These are phyloP conservation scores for Penaeus monodon DNA, from an alignment of 2,888 invertebrate species.

Conservation along the genomic window DNA sequence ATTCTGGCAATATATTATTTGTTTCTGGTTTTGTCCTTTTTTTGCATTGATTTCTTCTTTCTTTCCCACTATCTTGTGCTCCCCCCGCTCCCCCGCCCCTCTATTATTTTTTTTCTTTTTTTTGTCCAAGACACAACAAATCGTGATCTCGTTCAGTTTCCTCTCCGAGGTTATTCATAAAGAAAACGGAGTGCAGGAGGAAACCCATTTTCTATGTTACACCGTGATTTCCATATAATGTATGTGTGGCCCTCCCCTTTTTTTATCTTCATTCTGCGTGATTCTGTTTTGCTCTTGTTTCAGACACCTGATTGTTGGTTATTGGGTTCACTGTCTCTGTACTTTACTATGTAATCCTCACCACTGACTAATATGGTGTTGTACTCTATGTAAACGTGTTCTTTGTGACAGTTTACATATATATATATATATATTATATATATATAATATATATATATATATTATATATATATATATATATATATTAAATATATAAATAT, in stretches of 20 bases:
- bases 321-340: too few relatives aligned
- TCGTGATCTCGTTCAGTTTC: constrained; percentile 13
- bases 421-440: constrained; percentile 18
- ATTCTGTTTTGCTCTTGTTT: neutral
- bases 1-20: neutral
- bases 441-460: constrained; percentile 15
- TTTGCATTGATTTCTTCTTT: constrained; percentile 3
- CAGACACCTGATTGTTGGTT: too few relatives aligned
- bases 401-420: neutral
- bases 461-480: constrained; percentile 10
- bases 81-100: neutral
- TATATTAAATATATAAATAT: neutral
- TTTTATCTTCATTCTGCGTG: constrained; percentile 8
- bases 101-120: neutral
- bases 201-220: constrained; percentile 1
- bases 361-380: too few relatives aligned
- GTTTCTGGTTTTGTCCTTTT: neutral
- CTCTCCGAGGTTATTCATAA: neutral
- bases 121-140: constrained; percentile 27
- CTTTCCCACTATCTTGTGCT: neutral
- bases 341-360: too few relatives aligned
- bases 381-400: neutral
- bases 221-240: neutral
- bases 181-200: neutral
- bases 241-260: neutral